Evolutionary conservation across 1,140 invertebrate genomes (phyloP), one percentile per base, ranked within the genome.

Genomic region (Harlomillsia oculata): DNA sequence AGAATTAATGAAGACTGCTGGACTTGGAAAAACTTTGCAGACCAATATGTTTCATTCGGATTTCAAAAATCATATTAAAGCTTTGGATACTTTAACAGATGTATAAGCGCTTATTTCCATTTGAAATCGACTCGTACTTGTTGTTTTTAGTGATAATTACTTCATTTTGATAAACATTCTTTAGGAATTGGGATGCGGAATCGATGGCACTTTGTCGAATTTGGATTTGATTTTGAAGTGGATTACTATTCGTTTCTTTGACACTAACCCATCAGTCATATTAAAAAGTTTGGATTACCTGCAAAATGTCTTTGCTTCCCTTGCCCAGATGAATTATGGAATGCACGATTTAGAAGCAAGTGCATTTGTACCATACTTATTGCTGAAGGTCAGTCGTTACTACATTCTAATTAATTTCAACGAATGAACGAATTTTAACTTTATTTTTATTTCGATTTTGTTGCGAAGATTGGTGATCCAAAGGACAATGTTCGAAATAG

Each of bases 231-330:
- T 98, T 55, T 75, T 99, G 11, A 96, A 95, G 71, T 99, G 96
- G 96, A 70, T 97, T 56, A 96, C 93, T 0, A 70, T 98, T 14
- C 76, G 94, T 60, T 98, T 98, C 72, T 97, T 96, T 67, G 95
- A 98, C 74, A 98, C 95, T 9, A 99, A 98, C 76, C 94, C 95
- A 18, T 93, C 91, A 23, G 94, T 98, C 26, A 76, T 98, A 28
- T 76, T 97, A 48, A 94, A 93, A 78, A 89, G 87, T 40, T 73
- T 99, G 45, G 94, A 98, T 64, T 97, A 96, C 74, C 73, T 97
- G 6, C 80, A 83, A 52, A 72, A 78, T 29, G 82, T 96, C 18
- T 95, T 97, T 70, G 80, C 79, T 55, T 76, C 82, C 63, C 75
- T 96, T 3, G 82, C 84, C 20, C 81, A 85, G 37, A 78, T 82